Conservation (phyloP, 2,888 invertebrate species). For the Limulus polyphemus region DNA sequence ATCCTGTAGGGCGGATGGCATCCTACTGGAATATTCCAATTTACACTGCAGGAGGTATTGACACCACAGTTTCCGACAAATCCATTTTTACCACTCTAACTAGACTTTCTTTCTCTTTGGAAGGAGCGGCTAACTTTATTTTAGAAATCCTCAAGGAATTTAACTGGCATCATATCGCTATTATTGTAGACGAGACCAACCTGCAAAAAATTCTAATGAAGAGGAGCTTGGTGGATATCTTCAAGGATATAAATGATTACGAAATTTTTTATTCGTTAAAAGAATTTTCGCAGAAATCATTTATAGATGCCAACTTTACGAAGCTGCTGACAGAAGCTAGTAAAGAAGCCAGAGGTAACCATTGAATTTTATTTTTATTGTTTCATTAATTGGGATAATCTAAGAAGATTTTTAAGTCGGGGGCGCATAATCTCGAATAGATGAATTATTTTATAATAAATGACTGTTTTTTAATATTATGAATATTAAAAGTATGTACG, state of each 20-base stretch:
- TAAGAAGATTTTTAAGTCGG: too few species aligned
- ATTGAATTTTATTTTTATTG: too few species aligned
- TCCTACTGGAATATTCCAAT: slow-evolving; percentile 23
- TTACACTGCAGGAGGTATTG: slow-evolving; percentile 17
- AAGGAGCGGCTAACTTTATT: slow-evolving; percentile 5
- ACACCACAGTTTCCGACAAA: slow-evolving; percentile 15
- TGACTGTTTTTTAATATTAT: too few species aligned
- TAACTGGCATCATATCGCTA: slow-evolving; percentile 11
- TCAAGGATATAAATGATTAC: neutral
- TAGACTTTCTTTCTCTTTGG: slow-evolving; percentile 12
- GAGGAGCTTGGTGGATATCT: slow-evolving; percentile 1
- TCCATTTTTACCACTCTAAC: slow-evolving; percentile 13
- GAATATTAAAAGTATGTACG: too few species aligned
- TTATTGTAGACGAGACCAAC: slow-evolving; percentile 8
- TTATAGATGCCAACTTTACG: too few species aligned
- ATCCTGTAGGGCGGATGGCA: slow-evolving; percentile 25
- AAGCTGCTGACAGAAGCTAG: too few species aligned
- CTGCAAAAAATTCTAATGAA: neutral
- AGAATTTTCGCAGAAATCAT: too few species aligned
- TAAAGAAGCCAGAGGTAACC: too few species aligned
- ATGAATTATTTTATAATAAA: too few species aligned
- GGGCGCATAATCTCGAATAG: too few species aligned
- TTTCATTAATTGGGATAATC: too few species aligned
- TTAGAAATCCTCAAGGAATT: slow-evolving; percentile 6
- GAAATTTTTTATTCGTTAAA: neutral